Evolutionary conservation across 2,797 vertebrate genomes (phyloP), one percentile per base, ranked within the genome.

Genomic region (Nannoperca australis): DNA sequence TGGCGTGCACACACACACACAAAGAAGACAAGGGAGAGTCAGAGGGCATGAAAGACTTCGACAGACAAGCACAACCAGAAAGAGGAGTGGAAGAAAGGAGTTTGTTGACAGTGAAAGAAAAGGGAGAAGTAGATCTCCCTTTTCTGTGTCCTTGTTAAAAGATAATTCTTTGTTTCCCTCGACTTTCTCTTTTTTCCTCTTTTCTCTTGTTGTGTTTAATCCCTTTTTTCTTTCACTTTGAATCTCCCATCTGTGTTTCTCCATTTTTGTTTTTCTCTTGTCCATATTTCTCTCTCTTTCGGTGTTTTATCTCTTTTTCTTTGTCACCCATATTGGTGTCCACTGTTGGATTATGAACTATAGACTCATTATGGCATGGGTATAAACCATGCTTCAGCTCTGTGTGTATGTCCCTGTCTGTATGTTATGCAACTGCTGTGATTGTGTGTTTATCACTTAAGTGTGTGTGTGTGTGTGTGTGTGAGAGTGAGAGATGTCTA

Each of bases 1-100:
- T 64, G 50, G 58, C 66, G 14, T n/a, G 40, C 67, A 53, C 78
- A 76, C 11, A 65, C 59, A 66, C 65, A 51, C 22, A 71, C 58
- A 90, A n/a, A 76, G 83, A 91, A 85, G 91, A 90, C 83, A 86
- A 88, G 88, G 86, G 81, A 74, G 84, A 73, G 71, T 87, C 85
- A 70, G 73, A 89, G 84, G 82, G 85, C 76, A 85, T 47, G 66
- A 76, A 84, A 68, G 84, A 89, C 69, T 86, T 74, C 81, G 80
- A 82, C 65, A 66, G 76, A 89, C 74, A 10, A 73, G 82, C 72
- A 84, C 78, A 80, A 76, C 75, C 82, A 85, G 87, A 85, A 85
- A 85, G 67, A 51, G 76, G 66, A 85, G 68, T 71, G 59, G 78
- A 85, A 77, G 79, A 78, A 81, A 69, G 53, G 70, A 76, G 60